These are phyloP conservation scores for Mobula hypostoma DNA, from an alignment of 2,113 vertebrate genomes.

Conservation along the genomic window DNA sequence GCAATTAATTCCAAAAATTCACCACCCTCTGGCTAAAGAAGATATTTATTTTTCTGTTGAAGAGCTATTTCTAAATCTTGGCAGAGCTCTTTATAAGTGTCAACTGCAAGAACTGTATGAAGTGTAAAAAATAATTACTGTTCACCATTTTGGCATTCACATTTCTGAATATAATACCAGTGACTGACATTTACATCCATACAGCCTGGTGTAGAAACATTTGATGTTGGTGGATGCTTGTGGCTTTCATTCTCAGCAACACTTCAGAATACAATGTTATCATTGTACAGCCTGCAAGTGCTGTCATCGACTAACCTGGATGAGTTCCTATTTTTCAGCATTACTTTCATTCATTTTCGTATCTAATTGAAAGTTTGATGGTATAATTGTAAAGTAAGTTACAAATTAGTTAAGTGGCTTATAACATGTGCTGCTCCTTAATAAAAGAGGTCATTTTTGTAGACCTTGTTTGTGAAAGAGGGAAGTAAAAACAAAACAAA, in stretches of 20 bases:
- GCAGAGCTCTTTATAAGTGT: neutral
- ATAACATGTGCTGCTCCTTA: too few relatives aligned
- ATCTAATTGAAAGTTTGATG: neutral
- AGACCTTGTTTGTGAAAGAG: neutral
- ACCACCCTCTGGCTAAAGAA: too few relatives aligned
- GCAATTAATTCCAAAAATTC: too few relatives aligned
- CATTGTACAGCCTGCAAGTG: neutral
- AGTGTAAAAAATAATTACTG: neutral
- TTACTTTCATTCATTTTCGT: neutral
- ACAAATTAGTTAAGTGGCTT: neutral
- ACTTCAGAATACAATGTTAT: neutral
- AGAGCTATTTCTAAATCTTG: conserved; percentile 5
- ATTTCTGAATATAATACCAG: conserved; percentile 1
- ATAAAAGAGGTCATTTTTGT: too few relatives aligned
- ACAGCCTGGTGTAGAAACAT: neutral
- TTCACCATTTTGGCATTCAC: neutral
- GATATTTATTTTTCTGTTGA: neutral
- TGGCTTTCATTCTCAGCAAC: neutral
- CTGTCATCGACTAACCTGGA: neutral
- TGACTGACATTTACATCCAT: neutral
- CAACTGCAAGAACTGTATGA: neutral
- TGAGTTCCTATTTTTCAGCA: neutral
- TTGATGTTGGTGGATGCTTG: neutral
- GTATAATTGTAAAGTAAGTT: neutral
- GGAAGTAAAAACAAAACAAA: neutral